Base-by-base conservation (phyloP, 2,113 vertebrate species). In the Arizona elegans region DNA sequence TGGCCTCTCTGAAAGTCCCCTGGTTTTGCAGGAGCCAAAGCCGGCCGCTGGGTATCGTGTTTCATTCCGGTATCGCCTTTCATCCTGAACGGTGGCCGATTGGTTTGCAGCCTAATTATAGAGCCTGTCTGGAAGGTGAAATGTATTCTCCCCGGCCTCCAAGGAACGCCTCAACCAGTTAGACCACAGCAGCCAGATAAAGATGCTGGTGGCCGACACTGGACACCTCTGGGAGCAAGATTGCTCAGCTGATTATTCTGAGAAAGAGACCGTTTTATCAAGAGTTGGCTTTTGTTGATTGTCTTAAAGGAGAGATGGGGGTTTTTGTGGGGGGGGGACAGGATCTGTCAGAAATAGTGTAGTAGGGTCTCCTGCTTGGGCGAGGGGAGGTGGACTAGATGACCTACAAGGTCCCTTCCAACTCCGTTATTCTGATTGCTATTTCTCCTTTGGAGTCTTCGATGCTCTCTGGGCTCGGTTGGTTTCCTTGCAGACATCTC, bases 31-130 rank as follows among this genome's bases (percentile, higher is more conserved):
- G 8, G 10, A 1, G 13, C 58, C 13, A 7, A 53, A 62, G n/a
- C 2, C 55, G 5, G 58, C n/a, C 29, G 33, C 47, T 13, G 43
- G 52, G 12, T 13, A 3, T 75, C 52, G 53, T 23, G 21, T 89
- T 88, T 75, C 90, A 9, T 70, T n/a, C 17, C 9, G 23, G 50
- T 86, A n/a, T 93, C 2, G 1, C 5, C 47, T 93, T 93, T 55
- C 90, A 12, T n/a, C 70, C 50, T 17, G 12, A 86, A 85, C 65
- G 87, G 70, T 38, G 91, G 54, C 21, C 9, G 86, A 81, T 90
- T n/a, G 10, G 62, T 85, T 85, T 54, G 86, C 47, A 54, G 13
- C 54, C 90, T 93, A 91, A 85, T 56, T 89, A 91, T 88, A 81
- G 90, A 52, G 7, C 19, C 90, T 43, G 81, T 29, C 43, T 89